Base-by-base conservation (phyloP, 2,888 invertebrate genomes). In the Lymantria dispar region DNA sequence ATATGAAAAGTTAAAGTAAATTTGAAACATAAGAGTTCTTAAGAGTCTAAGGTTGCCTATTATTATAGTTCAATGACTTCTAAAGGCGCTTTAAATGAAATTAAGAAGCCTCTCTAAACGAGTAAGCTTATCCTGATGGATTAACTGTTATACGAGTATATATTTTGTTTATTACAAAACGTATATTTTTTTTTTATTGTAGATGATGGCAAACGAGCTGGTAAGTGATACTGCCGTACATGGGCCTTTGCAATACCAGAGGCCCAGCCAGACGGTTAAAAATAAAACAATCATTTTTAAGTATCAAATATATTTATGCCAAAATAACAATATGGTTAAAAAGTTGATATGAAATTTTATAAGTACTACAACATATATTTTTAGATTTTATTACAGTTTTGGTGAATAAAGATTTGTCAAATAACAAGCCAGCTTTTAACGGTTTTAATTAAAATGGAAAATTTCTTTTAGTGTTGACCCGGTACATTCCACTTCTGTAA, bases 81-180 rank as follows among this genome's bases (percentile, higher is more conserved):
- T 52, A 76, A 69, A 78, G 66, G 55, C 64, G 72, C 47, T 70
- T 80, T 78, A 78, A 70, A 62, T 65, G 56, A 52, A 64, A 59
- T 66, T 66, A 64, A 64, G 83, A 83, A 83, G 80, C 83, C 83
- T 72, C 60, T 58, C 69, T 72, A 68, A 63, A 65, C 67, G 62
- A 71, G 75, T 77, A 69, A 77, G 76, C 70, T 72, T 78, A 81
- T 72, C 72, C 70, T 47, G 12, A 30, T 38, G 73, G 80, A 75
- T 80, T 71, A 74, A 14, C 40, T 40, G 39, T 59, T 43, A 12
- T 5, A 22, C 38, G 9, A n/a, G 42, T 39, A 44, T 44, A 39
- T 38, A 50, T 54, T 48, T 41, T 38, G 29, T 38, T 48, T 40
- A 31, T 48, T 38, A 45, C 33, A 42, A 30, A 45, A 29, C 1